Evolutionary conservation across 2,113 vertebrate species (phyloP).

Genomic region (Eretmochelys imbricata): DNA sequence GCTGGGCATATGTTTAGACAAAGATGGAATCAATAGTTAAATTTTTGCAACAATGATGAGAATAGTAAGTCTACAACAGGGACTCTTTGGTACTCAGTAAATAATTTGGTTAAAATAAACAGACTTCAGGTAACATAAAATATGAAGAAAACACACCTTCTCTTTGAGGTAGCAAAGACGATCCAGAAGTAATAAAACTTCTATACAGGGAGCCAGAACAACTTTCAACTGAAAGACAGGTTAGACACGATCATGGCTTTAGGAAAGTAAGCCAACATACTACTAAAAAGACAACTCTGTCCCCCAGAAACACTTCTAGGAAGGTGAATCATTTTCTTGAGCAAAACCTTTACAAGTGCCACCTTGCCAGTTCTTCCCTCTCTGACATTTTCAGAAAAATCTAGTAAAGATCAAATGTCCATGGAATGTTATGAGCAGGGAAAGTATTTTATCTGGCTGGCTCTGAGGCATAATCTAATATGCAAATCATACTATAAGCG

Average conservation of each 20-base stretch:
- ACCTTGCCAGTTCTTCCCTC: constrained; percentile 27
- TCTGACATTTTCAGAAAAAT: constrained; percentile 56
- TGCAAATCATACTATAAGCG: constrained; percentile 60
- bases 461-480: constrained; percentile 62
- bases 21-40: constrained; percentile 57
- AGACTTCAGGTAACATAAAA: constrained; percentile 62
- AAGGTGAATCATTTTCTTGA: background rate
- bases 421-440: constrained; percentile 29
- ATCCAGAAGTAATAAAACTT: constrained; percentile 94
- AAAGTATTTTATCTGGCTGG: constrained; percentile 41
- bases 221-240: constrained; percentile 90
- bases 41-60: constrained; percentile 67
- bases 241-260: constrained; percentile 34
- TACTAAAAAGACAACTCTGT: background rate
- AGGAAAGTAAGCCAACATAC: constrained; percentile 20
- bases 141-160: constrained; percentile 85
- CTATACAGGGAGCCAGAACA: constrained; percentile 93
- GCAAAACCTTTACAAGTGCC: constrained; percentile 21
- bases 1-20: constrained; percentile 69
- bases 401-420: constrained; percentile 64
- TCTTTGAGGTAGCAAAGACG: constrained; percentile 97
- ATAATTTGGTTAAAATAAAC: constrained; percentile 49
- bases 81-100: constrained; percentile 25
- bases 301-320: constrained; percentile 44
- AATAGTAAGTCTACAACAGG: constrained; percentile 62